Percentiles rank a stretch among this genome's conserved stretches.
Conservation (phyloP, 1,140 invertebrate species). For the Pseudomyrmex concolor region DNA sequence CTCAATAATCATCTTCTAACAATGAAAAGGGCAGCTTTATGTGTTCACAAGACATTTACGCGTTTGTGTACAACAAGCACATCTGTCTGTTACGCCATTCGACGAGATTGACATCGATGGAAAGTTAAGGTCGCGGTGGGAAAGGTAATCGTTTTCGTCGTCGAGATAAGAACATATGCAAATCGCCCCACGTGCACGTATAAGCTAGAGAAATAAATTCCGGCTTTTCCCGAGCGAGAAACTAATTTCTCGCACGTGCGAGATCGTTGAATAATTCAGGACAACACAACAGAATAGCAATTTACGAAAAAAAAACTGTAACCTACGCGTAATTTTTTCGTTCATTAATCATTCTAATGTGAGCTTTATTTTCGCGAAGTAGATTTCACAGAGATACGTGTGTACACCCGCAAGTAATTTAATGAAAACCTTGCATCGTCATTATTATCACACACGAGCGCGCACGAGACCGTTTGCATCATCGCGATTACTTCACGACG, state of each 20-base stretch:
- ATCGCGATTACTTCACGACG: constrained; percentile 48
- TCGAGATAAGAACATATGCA: not conserved
- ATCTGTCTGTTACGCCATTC: constrained; percentile 9
- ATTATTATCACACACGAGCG: constrained; percentile 47
- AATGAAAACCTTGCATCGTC: constrained; percentile 39
- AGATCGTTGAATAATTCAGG: constrained; percentile 32
- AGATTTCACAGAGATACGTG: constrained; percentile 7
- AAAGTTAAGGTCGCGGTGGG: constrained; percentile 40
- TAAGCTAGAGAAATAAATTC: not conserved
- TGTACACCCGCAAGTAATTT: constrained; percentile 28
- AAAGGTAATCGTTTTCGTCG: not conserved
- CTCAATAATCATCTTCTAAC: too few relatives aligned
- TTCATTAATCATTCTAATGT: constrained; percentile 14
- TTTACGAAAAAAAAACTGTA: not conserved
- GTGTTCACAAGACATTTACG: constrained; percentile 6
- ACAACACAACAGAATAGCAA: not conserved
- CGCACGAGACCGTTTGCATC: constrained; percentile 40
- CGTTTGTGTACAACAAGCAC: not conserved
- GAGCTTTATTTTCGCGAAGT: constrained; percentile 7
- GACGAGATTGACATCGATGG: constrained; percentile 22
- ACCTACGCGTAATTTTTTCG: constrained; percentile 25
- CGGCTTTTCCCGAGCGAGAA: not conserved
- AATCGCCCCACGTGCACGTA: not conserved
- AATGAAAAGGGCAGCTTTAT: too few relatives aligned
- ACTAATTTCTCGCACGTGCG: not conserved